Conservation (phyloP, 2,888 invertebrate species). For the Hipparchia sbordonii region DNA sequence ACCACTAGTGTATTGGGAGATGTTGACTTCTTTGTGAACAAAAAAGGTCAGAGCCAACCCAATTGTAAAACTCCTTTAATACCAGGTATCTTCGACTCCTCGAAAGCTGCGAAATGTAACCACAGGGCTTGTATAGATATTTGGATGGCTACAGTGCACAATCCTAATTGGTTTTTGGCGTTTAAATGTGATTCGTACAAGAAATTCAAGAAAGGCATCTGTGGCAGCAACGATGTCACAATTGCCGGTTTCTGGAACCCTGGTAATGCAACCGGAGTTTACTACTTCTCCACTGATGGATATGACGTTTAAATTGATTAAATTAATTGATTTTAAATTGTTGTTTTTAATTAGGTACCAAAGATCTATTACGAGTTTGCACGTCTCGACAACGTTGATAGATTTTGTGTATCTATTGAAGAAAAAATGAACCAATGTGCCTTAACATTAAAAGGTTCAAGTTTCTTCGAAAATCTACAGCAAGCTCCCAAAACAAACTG, state of each 20-base stretch:
- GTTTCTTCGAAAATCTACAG: no score
- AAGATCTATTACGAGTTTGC: no score
- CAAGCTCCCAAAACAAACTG: no score
- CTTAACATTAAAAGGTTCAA: no score
- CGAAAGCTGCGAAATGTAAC: slow-evolving; percentile 69
- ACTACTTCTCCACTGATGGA: slow-evolving; percentile 66
- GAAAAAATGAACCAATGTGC: no score
- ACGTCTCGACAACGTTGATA: no score
- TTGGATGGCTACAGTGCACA: slow-evolving; percentile 65
- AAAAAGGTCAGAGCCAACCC: slow-evolving; percentile 81
- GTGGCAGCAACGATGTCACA: slow-evolving; percentile 55
- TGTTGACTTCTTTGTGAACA: slow-evolving; percentile 84
- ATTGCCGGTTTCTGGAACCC: slow-evolving; percentile 71
- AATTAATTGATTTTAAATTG: neutral
- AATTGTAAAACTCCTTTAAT: slow-evolving; percentile 71
- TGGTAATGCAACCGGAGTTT: slow-evolving; percentile 67
- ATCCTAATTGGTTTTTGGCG: slow-evolving; percentile 60
- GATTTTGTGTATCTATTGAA: no score
- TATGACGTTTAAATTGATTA: slow-evolving; percentile 44
- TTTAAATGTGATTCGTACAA: slow-evolving; percentile 66
- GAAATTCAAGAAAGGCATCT: slow-evolving; percentile 57
- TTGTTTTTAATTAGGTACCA: neutral
- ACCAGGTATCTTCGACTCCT: slow-evolving; percentile 64
- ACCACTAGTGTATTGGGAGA: slow-evolving; percentile 78
- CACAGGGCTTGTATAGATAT: slow-evolving; percentile 68